Conservation (phyloP, 2,888 invertebrate species). For the Sceliomorpha sp. region DNA sequence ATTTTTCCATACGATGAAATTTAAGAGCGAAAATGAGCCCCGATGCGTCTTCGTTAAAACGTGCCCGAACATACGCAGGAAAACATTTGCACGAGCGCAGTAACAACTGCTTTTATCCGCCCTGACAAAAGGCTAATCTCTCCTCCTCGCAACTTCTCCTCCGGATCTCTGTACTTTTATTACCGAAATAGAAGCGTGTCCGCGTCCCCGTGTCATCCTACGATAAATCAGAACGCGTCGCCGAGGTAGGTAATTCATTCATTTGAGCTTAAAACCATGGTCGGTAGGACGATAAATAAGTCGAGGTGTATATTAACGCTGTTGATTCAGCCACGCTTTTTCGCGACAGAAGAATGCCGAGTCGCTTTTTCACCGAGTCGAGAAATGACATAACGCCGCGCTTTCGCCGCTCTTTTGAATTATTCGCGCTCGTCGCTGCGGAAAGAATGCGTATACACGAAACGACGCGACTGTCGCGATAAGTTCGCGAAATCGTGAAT, state of each 20-base stretch:
- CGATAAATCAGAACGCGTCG: constrained; percentile 20
- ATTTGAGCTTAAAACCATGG: constrained; percentile 22
- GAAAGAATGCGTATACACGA: constrained; percentile 7
- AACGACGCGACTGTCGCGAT: constrained; percentile 1
- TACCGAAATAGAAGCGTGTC: constrained; percentile 16
- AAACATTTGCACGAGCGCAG: too few species aligned
- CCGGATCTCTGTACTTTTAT: constrained; percentile 9
- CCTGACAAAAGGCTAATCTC: too few species aligned
- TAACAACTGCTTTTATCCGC: too few species aligned
- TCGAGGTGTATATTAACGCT: constrained; percentile 27
- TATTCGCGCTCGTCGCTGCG: constrained; percentile 3
- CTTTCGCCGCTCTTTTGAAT: constrained; percentile 23
- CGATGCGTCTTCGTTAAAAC: too few species aligned
- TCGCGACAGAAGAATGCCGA: constrained; percentile 25
- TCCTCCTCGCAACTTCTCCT: too few species aligned
- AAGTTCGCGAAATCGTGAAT: constrained; percentile 13
- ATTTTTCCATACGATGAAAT: too few species aligned
- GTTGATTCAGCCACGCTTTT: constrained; percentile 33
- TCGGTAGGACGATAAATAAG: constrained; percentile 29
- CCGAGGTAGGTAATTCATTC: constrained; percentile 26
- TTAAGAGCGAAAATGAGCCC: too few species aligned
- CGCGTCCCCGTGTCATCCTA: constrained; percentile 3
- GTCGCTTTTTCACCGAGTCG: constrained; percentile 24
- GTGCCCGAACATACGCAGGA: too few species aligned
- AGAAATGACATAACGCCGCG: constrained; percentile 20